Conservation (phyloP, 2,888 invertebrate species). For the Hemithea aestivaria region DNA sequence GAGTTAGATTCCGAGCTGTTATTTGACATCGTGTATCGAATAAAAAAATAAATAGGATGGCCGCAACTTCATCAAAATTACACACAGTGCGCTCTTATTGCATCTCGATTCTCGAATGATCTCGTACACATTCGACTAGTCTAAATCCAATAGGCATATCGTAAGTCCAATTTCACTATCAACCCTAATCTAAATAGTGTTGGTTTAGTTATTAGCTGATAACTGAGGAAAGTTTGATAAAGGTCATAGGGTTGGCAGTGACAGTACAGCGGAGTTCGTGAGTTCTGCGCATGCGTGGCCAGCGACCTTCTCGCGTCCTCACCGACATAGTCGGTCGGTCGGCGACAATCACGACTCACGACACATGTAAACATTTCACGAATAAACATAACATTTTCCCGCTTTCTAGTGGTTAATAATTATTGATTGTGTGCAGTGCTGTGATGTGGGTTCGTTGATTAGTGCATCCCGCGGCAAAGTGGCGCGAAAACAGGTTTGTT, state of each 20-base stretch:
- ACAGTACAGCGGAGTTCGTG: slow-evolving; percentile 37
- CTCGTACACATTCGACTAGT: too few relatives aligned
- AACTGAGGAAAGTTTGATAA: slow-evolving; percentile 34
- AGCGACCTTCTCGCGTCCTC: slow-evolving; percentile 73
- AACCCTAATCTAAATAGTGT: slow-evolving; percentile 4
- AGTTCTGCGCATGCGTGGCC: slow-evolving; percentile 62
- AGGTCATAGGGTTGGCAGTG: slow-evolving; percentile 48
- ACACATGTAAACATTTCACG: slow-evolving; percentile 56
- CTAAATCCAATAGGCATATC: too few relatives aligned
- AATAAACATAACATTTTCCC: slow-evolving; percentile 47
- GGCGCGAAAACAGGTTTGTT: slow-evolving; percentile 42
- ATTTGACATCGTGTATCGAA: too few relatives aligned
- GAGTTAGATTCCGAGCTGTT: too few relatives aligned
- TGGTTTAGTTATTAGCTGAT: slow-evolving; percentile 9
- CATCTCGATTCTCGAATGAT: too few relatives aligned
- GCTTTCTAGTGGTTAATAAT: slow-evolving; percentile 43
- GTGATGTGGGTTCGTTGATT: slow-evolving; percentile 37
- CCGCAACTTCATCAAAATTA: too few relatives aligned
- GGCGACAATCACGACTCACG: slow-evolving; percentile 63
- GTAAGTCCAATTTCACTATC: not conserved
- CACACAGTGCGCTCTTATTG: too few relatives aligned
- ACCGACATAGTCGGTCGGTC: slow-evolving; percentile 44
- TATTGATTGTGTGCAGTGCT: slow-evolving; percentile 36
- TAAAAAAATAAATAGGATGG: too few relatives aligned
- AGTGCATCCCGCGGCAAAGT: slow-evolving; percentile 28